These are phyloP conservation scores for Lineus longissimus DNA, from an alignment of 1,140 invertebrate genomes.

Conservation along the genomic window DNA sequence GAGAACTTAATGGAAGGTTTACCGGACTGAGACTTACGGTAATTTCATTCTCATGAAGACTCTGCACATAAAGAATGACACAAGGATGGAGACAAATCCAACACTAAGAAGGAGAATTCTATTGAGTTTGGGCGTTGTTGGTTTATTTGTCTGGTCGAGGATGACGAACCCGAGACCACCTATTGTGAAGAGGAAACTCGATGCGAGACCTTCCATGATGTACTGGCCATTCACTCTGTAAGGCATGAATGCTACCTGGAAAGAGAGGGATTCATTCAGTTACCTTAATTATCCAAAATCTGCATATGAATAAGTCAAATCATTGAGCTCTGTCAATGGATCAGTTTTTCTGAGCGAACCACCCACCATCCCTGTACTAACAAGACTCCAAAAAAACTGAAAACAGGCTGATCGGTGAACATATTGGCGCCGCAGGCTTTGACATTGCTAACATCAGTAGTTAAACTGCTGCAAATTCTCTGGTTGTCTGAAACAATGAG, in stretches of 20 bases:
- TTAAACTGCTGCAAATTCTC: no score
- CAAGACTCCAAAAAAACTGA: no score
- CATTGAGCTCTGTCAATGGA: no score
- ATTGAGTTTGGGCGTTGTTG: conserved; percentile 87
- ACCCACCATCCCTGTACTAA: no score
- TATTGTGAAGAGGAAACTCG: conserved; percentile 92
- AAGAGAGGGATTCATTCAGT: no score
- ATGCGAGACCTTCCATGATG: conserved; percentile 96
- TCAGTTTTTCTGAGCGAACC: no score
- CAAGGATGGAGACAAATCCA: conserved; percentile 86
- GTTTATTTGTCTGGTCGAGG: conserved; percentile 88
- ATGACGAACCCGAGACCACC: conserved; percentile 96
- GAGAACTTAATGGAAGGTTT: background rate
- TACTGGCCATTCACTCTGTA: conserved; percentile 98
- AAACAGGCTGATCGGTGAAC: no score
- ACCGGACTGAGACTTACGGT: conserved; percentile 59
- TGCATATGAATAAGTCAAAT: no score
- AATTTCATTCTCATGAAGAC: conserved; percentile 99
- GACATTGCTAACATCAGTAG: no score
- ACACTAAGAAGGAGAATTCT: conserved; percentile 85
- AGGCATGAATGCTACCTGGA: conserved; percentile 93
- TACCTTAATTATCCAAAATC: background rate
- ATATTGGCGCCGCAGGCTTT: no score
- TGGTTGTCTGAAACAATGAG: no score
- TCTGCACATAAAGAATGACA: conserved; percentile 95